A percentile compares a stretch with the other conserved stretches of the same genome.
Evolutionary conservation across 1,140 invertebrate species (phyloP).

Genomic region (Neuroterus valhalla): DNA sequence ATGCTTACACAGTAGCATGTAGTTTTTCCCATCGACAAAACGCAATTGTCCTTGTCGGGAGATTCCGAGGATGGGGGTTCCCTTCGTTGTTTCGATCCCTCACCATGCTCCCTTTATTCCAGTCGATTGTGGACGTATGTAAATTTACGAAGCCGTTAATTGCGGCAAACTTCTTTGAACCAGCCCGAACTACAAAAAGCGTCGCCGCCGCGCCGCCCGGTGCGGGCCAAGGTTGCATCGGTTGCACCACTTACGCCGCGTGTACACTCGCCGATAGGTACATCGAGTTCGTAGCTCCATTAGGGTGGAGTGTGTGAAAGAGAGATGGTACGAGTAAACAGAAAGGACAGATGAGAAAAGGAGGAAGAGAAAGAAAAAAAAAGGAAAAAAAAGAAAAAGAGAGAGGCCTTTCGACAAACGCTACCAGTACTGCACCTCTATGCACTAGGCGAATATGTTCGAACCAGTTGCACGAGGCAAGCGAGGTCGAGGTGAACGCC

Average conservation of each 20-base stretch:
- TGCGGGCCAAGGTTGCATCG: slow-evolving; percentile 38
- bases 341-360: slow-evolving; percentile 20
- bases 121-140: slow-evolving; percentile 66
- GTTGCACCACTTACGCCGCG: slow-evolving; percentile 34
- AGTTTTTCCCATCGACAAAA: no score
- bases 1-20: no score
- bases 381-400: slow-evolving; percentile 38
- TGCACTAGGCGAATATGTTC: slow-evolving; percentile 63
- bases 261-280: slow-evolving; percentile 31
- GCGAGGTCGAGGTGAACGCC: slow-evolving; percentile 74
- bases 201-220: slow-evolving; percentile 53
- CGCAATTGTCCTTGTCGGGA: no score
- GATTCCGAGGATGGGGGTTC: slow-evolving; percentile 3
- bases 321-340: slow-evolving; percentile 24
- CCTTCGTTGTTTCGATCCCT: slow-evolving; percentile 32
- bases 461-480: slow-evolving; percentile 70
- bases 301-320: slow-evolving; percentile 47
- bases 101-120: slow-evolving; percentile 60
- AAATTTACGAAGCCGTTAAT: slow-evolving; percentile 69
- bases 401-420: slow-evolving; percentile 47
- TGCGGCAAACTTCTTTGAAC: slow-evolving; percentile 63
- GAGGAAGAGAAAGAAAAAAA: background rate
- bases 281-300: slow-evolving; percentile 59
- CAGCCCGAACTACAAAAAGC: slow-evolving; percentile 57
- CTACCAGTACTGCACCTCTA: slow-evolving; percentile 68